A percentile compares a stretch with the other conserved stretches of the same genome.
These are phyloP conservation scores for Adoxophyes honmai DNA, from an alignment of 1,140 invertebrate genomes.

Conservation along the genomic window DNA sequence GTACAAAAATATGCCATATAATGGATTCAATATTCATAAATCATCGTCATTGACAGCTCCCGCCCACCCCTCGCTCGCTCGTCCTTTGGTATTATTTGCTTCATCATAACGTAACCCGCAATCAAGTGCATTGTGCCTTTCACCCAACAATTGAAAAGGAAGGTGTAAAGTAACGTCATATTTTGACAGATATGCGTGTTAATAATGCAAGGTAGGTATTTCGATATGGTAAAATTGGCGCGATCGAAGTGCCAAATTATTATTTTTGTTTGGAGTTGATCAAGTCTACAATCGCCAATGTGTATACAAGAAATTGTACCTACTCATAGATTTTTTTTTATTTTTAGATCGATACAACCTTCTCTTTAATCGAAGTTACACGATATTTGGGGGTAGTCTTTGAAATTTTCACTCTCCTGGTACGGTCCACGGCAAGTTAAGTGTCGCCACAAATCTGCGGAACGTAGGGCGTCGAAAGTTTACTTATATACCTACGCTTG, in stretches of 20 bases:
- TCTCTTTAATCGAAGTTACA: too few species aligned
- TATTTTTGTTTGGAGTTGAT: background rate
- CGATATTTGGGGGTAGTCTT: too few species aligned
- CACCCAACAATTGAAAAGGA: slow-evolving; percentile 1
- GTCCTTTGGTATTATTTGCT: slow-evolving; percentile 3
- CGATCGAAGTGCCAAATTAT: too few species aligned
- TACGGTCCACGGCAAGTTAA: too few species aligned
- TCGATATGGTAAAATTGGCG: background rate
- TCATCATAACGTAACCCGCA: slow-evolving; percentile 6
- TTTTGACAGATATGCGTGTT: background rate
- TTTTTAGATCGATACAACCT: too few species aligned
- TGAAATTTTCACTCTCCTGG: too few species aligned
- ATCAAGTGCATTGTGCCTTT: slow-evolving; percentile 5
- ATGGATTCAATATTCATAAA: slow-evolving; percentile 13
- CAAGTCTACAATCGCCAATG: too few species aligned
- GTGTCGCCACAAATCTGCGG: too few species aligned
- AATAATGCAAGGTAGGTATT: background rate
- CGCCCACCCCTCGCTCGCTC: background rate
- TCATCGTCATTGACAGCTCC: slow-evolving; percentile 13
- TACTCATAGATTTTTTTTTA: too few species aligned
- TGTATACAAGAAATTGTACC: too few species aligned
- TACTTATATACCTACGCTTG: too few species aligned
- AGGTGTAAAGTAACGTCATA: background rate
- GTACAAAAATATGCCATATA: slow-evolving; percentile 14
- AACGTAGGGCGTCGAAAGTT: too few species aligned